A percentile compares a stretch with the other conserved stretches of the same genome.
Conservation (phyloP, 2,797 vertebrate species). For the Buceros bicornis region DNA sequence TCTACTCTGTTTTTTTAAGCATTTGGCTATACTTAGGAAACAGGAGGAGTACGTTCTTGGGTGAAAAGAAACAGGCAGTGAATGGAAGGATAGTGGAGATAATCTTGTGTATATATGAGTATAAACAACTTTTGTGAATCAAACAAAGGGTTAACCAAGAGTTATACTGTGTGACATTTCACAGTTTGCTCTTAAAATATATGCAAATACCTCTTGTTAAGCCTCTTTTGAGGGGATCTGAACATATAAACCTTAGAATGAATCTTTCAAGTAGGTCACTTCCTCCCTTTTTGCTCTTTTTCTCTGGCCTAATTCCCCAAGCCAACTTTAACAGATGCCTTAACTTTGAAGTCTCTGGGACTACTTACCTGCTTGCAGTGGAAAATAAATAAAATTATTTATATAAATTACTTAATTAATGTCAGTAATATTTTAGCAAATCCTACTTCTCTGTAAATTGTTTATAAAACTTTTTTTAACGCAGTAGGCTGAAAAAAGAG, state of each 20-base stretch:
- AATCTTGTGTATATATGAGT: neutral
- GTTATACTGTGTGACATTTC: neutral
- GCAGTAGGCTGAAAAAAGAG: neutral
- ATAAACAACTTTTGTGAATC: neutral
- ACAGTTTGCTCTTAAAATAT: constrained; percentile 31
- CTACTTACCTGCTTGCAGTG: neutral
- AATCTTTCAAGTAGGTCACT: constrained; percentile 35
- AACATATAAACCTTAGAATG: neutral
- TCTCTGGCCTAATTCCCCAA: neutral
- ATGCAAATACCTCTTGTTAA: constrained; percentile 46
- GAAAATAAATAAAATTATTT: neutral
- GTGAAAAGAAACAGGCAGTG: neutral
- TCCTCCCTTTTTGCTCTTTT: neutral
- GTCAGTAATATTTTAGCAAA: neutral
- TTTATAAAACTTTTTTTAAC: neutral
- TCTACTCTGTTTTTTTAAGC: neutral
- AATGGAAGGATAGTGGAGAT: neutral
- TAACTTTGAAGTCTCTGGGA: constrained; percentile 3
- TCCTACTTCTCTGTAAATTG: neutral
- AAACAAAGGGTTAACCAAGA: neutral
- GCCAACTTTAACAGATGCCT: neutral
- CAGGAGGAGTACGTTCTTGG: neutral
- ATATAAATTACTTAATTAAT: neutral
- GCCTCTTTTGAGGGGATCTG: neutral
- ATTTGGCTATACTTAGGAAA: neutral